Conservation (phyloP, 2,113 vertebrate species). For the Irena cyanogastra region DNA sequence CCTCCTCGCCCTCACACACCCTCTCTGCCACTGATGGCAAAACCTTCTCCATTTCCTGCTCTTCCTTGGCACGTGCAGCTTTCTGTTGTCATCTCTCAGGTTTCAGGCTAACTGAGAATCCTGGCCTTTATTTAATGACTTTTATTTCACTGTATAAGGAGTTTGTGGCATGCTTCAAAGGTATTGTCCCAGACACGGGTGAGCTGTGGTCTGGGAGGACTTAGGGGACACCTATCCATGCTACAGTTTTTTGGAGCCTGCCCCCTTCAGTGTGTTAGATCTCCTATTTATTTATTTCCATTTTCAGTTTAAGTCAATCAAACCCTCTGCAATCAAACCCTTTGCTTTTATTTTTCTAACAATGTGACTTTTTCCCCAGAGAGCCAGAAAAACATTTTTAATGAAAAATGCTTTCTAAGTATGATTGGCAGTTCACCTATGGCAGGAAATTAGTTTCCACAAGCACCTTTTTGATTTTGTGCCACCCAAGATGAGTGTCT, state of each 20-base stretch:
- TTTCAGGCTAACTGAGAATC: background rate
- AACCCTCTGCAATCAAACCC: background rate
- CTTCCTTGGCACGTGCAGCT: background rate
- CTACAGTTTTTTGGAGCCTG: background rate
- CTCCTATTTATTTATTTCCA: background rate
- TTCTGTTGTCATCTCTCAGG: background rate
- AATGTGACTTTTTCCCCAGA: background rate
- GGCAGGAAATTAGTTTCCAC: constrained; percentile 14
- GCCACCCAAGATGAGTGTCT: constrained; percentile 14
- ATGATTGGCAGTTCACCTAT: constrained; percentile 39
- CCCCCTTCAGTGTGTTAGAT: background rate
- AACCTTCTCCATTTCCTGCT: background rate
- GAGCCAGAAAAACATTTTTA: background rate
- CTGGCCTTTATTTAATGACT: background rate
- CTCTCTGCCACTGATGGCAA: background rate
- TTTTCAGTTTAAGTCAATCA: background rate
- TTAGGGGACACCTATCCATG: background rate
- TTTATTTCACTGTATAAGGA: background rate
- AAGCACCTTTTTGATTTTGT: background rate
- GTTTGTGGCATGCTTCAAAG: background rate
- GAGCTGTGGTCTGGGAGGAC: background rate
- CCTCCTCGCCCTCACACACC: background rate
- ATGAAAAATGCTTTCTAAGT: background rate
- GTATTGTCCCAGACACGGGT: background rate
- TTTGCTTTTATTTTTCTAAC: background rate